These are phyloP conservation scores for Amiota mariae DNA, from an alignment of 2,888 invertebrate genomes.

Conservation along the genomic window DNA sequence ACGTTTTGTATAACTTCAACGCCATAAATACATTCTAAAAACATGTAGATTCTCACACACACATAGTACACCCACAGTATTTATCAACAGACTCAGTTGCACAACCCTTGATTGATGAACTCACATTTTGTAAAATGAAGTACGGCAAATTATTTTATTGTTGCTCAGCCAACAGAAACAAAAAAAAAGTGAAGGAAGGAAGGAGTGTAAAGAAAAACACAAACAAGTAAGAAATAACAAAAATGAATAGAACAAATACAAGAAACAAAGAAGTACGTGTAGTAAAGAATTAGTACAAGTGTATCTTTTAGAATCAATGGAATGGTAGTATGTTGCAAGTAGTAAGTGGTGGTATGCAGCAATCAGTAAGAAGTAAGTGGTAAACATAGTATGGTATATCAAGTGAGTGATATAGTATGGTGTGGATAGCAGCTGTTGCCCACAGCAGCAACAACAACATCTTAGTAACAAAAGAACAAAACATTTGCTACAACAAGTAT, in stretches of 20 bases:
- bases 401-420: not conserved
- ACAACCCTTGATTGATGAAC: slow-evolving; percentile 20
- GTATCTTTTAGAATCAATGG: no score
- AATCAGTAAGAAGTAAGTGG: not conserved
- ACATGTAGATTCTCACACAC: not conserved
- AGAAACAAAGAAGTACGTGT: no score
- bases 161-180: not conserved
- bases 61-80: not conserved
- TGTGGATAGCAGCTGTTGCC: slow-evolving; percentile 1
- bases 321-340: no score
- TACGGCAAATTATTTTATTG: slow-evolving; percentile 23
- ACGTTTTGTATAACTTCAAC: no score
- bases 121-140: slow-evolving; percentile 25
- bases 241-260: no score
- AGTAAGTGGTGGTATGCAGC: not conserved
- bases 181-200: not conserved
- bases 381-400: not conserved
- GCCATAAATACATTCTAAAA: no score
- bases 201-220: not conserved
- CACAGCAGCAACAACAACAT: not conserved
- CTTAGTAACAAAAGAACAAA: not conserved
- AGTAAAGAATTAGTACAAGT: no score
- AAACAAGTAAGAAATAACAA: not conserved
- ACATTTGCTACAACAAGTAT: not conserved
- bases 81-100: slow-evolving; percentile 18